Percentiles rank a stretch among this genome's conserved stretches.
Conservation (phyloP, 2,888 invertebrate species). For the Chrysotoxum bicinctum region DNA sequence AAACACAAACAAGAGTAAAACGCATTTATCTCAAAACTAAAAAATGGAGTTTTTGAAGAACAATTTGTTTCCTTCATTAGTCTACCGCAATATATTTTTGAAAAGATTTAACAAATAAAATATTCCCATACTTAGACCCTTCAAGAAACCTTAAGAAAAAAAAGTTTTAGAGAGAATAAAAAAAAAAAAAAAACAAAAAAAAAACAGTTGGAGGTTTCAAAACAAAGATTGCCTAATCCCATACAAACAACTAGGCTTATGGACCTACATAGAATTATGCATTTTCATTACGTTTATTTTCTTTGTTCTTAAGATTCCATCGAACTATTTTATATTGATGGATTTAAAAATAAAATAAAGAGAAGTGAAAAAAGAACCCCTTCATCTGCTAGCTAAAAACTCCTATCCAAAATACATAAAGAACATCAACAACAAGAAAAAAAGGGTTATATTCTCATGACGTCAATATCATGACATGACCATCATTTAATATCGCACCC, state of each 20-base stretch:
- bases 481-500: neutral
- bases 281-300: neutral
- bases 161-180: neutral
- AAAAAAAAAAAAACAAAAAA: neutral
- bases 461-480: neutral
- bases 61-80: no score
- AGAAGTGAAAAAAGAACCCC: neutral
- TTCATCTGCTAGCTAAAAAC: neutral
- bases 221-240: neutral
- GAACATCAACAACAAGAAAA: neutral
- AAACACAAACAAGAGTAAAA: no score
- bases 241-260: neutral
- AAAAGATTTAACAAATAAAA: neutral
- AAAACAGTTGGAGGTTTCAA: neutral
- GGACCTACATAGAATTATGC: neutral
- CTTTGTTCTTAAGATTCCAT: neutral
- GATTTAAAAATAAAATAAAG: neutral
- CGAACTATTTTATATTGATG: neutral
- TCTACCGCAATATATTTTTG: neutral
- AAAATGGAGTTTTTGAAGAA: no score
- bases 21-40: no score
- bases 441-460: neutral
- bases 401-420: neutral
- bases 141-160: no score
- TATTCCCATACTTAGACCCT: neutral